A percentile compares a stretch with the other conserved stretches of the same genome.
Evolutionary conservation across 2,888 invertebrate genomes (phyloP).

Genomic region (Argynnis bischoffii): DNA sequence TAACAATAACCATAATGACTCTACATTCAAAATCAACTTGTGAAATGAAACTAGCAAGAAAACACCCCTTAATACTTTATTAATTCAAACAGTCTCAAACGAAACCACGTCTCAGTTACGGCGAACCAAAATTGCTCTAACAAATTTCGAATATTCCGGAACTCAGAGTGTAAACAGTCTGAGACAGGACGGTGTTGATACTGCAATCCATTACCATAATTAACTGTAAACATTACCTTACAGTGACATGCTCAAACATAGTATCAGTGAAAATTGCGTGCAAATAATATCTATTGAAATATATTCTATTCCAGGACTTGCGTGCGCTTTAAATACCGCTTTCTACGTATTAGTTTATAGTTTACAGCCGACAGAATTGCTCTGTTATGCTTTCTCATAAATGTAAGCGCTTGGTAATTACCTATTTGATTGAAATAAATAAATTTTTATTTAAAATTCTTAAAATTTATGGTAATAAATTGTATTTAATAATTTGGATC

Average conservation of each 20-base stretch:
- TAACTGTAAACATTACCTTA: constrained; percentile 69
- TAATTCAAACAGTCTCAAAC: constrained; percentile 32
- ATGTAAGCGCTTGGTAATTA: not conserved
- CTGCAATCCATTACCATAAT: constrained; percentile 74
- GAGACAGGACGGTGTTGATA: constrained; percentile 48
- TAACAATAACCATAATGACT: constrained; percentile 2
- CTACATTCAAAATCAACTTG: constrained; percentile 6
- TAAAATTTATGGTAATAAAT: no score
- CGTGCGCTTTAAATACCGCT: constrained; percentile 24
- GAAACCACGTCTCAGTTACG: constrained; percentile 39
- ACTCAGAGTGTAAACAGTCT: constrained; percentile 50
- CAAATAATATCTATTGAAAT: constrained; percentile 58
- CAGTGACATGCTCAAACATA: constrained; percentile 67
- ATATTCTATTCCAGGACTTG: constrained; percentile 26
- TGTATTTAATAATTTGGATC: no score
- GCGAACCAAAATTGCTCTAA: constrained; percentile 38
- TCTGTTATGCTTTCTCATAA: not conserved
- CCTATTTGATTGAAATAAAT: not conserved
- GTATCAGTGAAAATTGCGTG: constrained; percentile 63
- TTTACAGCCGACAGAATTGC: not conserved
- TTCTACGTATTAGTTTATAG: constrained; percentile 12
- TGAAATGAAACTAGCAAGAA: constrained; percentile 17
- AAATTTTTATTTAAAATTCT: no score
- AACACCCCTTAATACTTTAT: constrained; percentile 29
- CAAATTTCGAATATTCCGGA: constrained; percentile 43